Percentiles rank a stretch among this genome's conserved stretches.
Conservation (phyloP, 1,140 invertebrate genomes). For the Euura saliciscinereae region DNA sequence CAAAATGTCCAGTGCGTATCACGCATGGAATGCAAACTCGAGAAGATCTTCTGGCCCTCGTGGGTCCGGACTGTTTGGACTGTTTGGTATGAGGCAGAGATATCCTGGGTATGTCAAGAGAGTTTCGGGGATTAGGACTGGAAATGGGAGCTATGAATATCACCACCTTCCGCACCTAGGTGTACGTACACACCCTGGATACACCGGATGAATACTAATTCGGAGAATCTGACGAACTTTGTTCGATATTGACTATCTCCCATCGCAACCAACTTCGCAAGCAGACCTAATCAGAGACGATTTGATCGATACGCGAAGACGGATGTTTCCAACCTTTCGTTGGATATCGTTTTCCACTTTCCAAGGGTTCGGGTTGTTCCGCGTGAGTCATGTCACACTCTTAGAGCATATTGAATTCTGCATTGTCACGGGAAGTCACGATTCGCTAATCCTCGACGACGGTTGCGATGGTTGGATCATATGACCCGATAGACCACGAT, state of each 20-base stretch:
- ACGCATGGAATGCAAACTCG: conserved; percentile 33
- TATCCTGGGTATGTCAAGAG: conserved; percentile 25
- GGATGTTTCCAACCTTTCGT: too few relatives aligned
- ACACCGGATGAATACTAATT: neutral
- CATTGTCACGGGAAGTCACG: too few relatives aligned
- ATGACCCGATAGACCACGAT: too few relatives aligned
- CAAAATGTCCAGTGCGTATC: neutral
- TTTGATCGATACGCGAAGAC: too few relatives aligned
- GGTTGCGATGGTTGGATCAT: too few relatives aligned
- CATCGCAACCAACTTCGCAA: too few relatives aligned
- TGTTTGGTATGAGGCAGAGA: conserved; percentile 20
- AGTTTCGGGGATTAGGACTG: conserved; percentile 31
- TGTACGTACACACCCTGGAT: neutral
- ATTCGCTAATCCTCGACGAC: too few relatives aligned
- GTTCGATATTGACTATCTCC: neutral
- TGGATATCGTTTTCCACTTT: too few relatives aligned
- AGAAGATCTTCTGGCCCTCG: conserved; percentile 31
- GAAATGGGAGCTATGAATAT: conserved; percentile 35
- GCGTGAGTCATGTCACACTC: too few relatives aligned
- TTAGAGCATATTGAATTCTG: too few relatives aligned
- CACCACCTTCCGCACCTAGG: neutral
- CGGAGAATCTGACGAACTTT: neutral
- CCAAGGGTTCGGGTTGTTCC: too few relatives aligned
- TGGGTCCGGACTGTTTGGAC: conserved; percentile 8
- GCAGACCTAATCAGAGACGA: too few relatives aligned